phyloP scores from a whole-genome alignment of 2,888 invertebrate species.

The Auanema sp. region DNA sequence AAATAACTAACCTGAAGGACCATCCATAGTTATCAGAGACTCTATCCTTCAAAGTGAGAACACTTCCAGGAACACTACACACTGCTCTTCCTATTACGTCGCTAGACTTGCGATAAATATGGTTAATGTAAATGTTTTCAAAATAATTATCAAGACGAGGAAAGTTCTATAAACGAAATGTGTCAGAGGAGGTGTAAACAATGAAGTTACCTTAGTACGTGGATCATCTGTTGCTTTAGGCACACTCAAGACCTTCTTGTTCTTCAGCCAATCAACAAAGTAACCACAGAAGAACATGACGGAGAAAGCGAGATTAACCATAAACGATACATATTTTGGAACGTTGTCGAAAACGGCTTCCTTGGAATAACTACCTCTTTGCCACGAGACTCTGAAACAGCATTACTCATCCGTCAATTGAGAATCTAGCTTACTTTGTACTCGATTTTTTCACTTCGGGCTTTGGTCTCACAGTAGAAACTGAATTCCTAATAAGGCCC shows the following conservation, averaged over 20 bases:
- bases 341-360: too few species aligned
- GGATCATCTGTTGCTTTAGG: conserved; percentile 24
- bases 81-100: conserved; percentile 68
- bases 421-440: too few species aligned
- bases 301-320: conserved; percentile 35
- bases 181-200: not conserved
- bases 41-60: conserved; percentile 54
- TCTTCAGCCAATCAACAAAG: conserved; percentile 35
- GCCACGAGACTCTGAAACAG: too few species aligned
- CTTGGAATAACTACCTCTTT: too few species aligned
- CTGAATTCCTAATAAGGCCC: too few species aligned
- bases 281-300: conserved; percentile 36
- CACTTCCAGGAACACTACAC: conserved; percentile 78
- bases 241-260: conserved; percentile 21
- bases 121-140: conserved; percentile 56
- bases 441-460: too few species aligned
- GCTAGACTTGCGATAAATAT: conserved; percentile 53
- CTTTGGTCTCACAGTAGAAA: too few species aligned
- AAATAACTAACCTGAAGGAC: conserved; percentile 50
- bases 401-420: too few species aligned
- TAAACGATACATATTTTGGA: conserved; percentile 31
- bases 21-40: conserved; percentile 56
- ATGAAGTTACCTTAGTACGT: conserved; percentile 24
- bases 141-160: conserved; percentile 51
- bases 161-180: conserved; percentile 47